Evolutionary conservation across 2,113 vertebrate species (phyloP).

Genomic region (Spea bombifrons): DNA sequence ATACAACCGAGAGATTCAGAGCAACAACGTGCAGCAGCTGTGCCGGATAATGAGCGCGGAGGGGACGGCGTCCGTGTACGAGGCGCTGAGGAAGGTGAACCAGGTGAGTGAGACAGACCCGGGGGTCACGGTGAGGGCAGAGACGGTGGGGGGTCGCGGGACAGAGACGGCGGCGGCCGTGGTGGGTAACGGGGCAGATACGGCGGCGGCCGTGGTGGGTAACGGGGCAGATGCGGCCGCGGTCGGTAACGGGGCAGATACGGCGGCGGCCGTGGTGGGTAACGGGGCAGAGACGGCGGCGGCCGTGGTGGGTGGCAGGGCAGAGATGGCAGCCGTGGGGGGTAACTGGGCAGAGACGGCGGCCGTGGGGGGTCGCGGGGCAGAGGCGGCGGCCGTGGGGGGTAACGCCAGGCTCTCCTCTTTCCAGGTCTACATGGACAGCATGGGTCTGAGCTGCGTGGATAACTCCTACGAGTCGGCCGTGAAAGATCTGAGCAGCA

Average conservation of each 20-base stretch:
- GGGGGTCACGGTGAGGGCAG: too few species aligned
- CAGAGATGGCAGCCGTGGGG: too few species aligned
- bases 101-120: slow-evolving; percentile 55
- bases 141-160: neutral
- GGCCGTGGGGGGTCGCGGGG: neutral
- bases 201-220: neutral
- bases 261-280: slow-evolving; percentile 59
- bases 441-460: slow-evolving; percentile 59
- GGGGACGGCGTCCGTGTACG: slow-evolving; percentile 48
- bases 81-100: slow-evolving; percentile 57
- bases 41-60: slow-evolving; percentile 65
- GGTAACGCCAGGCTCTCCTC: neutral
- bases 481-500: slow-evolving; percentile 62
- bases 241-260: neutral
- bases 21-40: slow-evolving; percentile 60
- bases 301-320: slow-evolving; percentile 50
- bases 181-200: neutral
- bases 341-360: accelerated
- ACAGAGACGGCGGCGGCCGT: neutral
- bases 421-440: slow-evolving; percentile 59
- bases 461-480: slow-evolving; percentile 61
- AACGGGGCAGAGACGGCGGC: slow-evolving; percentile 55
- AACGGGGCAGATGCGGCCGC: accelerated
- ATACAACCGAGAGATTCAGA: slow-evolving; percentile 67
- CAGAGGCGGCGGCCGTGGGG: accelerated